These are phyloP conservation scores for Tachysurus vachellii DNA, from an alignment of 2,113 vertebrate genomes.

Conservation along the genomic window DNA sequence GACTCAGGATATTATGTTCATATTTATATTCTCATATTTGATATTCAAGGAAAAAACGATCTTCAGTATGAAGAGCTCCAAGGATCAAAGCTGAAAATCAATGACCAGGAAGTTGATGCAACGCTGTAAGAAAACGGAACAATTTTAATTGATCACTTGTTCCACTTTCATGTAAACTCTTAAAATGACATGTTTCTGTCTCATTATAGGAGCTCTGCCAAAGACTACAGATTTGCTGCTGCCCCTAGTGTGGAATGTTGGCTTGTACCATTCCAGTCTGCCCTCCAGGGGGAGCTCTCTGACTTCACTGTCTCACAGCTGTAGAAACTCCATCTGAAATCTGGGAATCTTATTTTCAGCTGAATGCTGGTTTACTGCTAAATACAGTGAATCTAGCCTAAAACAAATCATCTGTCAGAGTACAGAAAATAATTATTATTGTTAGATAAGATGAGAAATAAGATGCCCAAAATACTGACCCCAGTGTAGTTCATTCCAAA, in stretches of 20 bases:
- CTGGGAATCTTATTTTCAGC: not conserved
- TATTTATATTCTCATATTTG: not conserved
- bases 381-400: too few species aligned
- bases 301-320: slow-evolving; percentile 35
- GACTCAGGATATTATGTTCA: not conserved
- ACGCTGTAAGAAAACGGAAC: not conserved
- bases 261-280: slow-evolving; percentile 42
- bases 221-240: slow-evolving; percentile 40
- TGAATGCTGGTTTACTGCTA: too few species aligned
- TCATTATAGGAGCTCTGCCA: slow-evolving; percentile 38
- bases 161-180: not conserved
- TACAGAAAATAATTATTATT: too few species aligned
- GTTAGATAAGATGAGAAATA: too few species aligned
- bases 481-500: too few species aligned
- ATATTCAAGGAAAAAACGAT: slow-evolving; percentile 30
- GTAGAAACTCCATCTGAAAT: not conserved
- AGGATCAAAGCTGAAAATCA: slow-evolving; percentile 18
- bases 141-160: not conserved
- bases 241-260: slow-evolving; percentile 39
- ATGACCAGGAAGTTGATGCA: slow-evolving; percentile 9
- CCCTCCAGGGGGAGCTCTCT: slow-evolving; percentile 48
- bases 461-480: too few species aligned
- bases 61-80: slow-evolving; percentile 35
- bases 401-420: too few species aligned
- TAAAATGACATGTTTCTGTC: not conserved